Conservation (phyloP, 1,140 invertebrate genomes). For the Cydia fagiglandana region DNA sequence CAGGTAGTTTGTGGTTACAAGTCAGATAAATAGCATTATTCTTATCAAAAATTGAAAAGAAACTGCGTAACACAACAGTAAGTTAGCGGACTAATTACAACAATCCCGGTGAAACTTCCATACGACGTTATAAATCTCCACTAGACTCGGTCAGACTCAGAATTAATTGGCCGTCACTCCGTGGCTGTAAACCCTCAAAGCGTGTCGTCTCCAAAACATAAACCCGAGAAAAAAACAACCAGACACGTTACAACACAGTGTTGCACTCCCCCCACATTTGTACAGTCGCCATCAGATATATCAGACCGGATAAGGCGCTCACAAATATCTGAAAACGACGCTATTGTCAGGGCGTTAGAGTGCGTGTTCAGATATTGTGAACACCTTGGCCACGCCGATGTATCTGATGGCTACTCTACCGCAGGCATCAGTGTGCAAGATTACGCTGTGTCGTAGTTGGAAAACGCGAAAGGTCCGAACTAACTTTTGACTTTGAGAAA, state of each 20-base stretch:
- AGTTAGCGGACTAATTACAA: slow-evolving; percentile 20
- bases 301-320: no score
- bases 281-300: no score
- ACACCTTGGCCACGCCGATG: no score
- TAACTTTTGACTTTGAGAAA: slow-evolving; percentile 70
- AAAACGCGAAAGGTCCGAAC: slow-evolving; percentile 37
- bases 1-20: not conserved
- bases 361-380: no score
- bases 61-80: slow-evolving; percentile 29
- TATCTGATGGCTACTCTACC: not conserved
- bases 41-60: slow-evolving; percentile 8
- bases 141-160: slow-evolving; percentile 58
- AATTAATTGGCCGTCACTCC: slow-evolving; percentile 64
- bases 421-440: not conserved
- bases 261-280: not conserved
- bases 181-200: slow-evolving; percentile 58
- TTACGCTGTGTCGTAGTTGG: slow-evolving; percentile 39
- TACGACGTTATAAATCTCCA: slow-evolving; percentile 53
- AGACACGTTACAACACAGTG: not conserved
- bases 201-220: slow-evolving; percentile 56
- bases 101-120: slow-evolving; percentile 37
- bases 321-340: no score
- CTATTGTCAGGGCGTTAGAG: no score
- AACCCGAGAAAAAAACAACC: slow-evolving; percentile 16
- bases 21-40: not conserved